phyloP scores from a whole-genome alignment of 1,140 invertebrate species.

The Lerema accius region DNA sequence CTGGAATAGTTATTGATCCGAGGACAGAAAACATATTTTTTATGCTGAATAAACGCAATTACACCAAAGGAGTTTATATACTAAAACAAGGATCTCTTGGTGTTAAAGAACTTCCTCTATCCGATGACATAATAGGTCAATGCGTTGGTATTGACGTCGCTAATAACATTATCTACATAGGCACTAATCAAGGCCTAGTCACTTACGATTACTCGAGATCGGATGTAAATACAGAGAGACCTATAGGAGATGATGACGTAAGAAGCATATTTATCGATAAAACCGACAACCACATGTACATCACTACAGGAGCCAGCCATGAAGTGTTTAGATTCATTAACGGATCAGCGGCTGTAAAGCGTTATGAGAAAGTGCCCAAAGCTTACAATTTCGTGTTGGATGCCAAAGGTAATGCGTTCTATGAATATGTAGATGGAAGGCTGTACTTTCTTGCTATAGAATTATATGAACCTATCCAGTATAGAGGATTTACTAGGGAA shows the following conservation, averaged over 20 bases:
- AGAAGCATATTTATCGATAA: conserved; percentile 71
- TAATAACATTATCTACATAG: conserved; percentile 65
- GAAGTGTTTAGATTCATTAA: conserved; percentile 72
- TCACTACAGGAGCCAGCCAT: conserved; percentile 62
- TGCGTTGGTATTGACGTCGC: conserved; percentile 61
- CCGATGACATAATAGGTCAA: conserved; percentile 66
- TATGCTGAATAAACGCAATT: conserved; percentile 71
- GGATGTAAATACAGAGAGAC: conserved; percentile 63
- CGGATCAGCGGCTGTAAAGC: conserved; percentile 66
- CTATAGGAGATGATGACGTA: conserved; percentile 73
- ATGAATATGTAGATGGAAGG: conserved; percentile 72
- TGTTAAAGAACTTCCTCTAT: conserved; percentile 62
- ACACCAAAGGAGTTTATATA: conserved; percentile 70
- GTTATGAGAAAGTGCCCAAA: conserved; percentile 69
- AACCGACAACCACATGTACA: conserved; percentile 72
- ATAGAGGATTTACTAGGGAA: conserved; percentile 73
- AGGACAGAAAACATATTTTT: conserved; percentile 72
- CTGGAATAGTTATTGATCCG: conserved; percentile 64
- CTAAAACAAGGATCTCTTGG: conserved; percentile 70
- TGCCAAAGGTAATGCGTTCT: conserved; percentile 66
- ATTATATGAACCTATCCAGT: conserved; percentile 69
- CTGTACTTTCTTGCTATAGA: conserved; percentile 69
- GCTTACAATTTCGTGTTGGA: conserved; percentile 73
- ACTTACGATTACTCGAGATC: conserved; percentile 63
- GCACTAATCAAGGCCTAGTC: conserved; percentile 70